Percentiles rank a stretch among this genome's conserved stretches.
phyloP scores from a whole-genome alignment of 1,140 invertebrate species.

The Brachionus paranguensis region DNA sequence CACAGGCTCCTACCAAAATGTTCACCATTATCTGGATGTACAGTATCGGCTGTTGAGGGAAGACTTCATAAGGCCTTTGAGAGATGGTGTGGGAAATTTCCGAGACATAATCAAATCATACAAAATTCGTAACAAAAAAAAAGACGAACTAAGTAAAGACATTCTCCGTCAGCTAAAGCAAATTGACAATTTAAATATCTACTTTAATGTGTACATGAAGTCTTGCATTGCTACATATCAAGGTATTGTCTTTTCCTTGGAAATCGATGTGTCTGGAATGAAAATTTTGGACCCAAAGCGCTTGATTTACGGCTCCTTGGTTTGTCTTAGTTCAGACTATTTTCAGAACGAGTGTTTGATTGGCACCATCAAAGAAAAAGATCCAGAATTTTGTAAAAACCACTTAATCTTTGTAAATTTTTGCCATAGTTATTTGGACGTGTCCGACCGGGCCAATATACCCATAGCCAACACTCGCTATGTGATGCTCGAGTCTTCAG shows the following conservation, averaged over 20 bases:
- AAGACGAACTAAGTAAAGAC: background rate
- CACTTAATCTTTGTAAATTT: background rate
- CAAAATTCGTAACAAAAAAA: background rate
- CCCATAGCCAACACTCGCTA: background rate
- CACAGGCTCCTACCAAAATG: slow-evolving; percentile 60
- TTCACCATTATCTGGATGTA: slow-evolving; percentile 67
- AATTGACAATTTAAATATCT: slow-evolving; percentile 18
- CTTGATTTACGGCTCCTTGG: slow-evolving; percentile 60
- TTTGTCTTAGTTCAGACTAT: slow-evolving; percentile 19
- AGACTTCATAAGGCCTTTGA: slow-evolving; percentile 59
- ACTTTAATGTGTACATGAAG: slow-evolving; percentile 25
- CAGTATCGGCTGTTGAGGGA: slow-evolving; percentile 70
- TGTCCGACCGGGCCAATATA: background rate
- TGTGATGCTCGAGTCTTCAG: slow-evolving; percentile 55
- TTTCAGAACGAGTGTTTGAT: slow-evolving; percentile 14
- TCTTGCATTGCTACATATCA: background rate
- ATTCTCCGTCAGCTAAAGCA: background rate
- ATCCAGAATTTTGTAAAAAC: background rate
- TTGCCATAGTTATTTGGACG: background rate
- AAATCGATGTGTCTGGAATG: slow-evolving; percentile 40
- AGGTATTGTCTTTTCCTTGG: slow-evolving; percentile 40
- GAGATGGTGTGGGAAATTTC: slow-evolving; percentile 51
- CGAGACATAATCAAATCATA: slow-evolving; percentile 1
- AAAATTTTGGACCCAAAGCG: slow-evolving; percentile 51
- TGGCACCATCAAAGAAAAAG: background rate